Conservation (phyloP, 2,888 invertebrate species). For the Adelphocoris suturalis region DNA sequence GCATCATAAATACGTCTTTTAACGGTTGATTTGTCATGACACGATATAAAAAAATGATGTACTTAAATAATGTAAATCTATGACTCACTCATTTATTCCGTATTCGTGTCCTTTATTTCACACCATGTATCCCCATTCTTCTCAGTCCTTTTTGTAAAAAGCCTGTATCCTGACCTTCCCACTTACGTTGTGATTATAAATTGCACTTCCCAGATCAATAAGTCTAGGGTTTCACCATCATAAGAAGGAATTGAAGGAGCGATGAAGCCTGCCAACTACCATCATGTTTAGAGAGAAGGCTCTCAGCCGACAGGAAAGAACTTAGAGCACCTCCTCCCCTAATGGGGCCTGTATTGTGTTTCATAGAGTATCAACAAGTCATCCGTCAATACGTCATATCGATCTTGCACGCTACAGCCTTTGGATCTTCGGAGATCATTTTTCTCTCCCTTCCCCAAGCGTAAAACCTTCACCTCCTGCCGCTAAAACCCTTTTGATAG, state of each 20-base stretch:
- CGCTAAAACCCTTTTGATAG: constrained; percentile 45
- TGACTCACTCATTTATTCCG: no score
- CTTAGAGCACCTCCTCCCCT: constrained; percentile 59
- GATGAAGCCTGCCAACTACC: constrained; percentile 63
- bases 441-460: constrained; percentile 39
- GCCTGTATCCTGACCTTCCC: not conserved
- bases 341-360: constrained; percentile 69
- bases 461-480: constrained; percentile 35
- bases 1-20: no score
- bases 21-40: no score
- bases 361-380: constrained; percentile 70
- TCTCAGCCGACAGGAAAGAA: constrained; percentile 69
- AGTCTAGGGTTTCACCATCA: constrained; percentile 40
- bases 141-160: not conserved
- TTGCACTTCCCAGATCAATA: constrained; percentile 62
- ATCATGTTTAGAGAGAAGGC: constrained; percentile 64
- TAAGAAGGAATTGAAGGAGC: constrained; percentile 15
- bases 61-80: no score
- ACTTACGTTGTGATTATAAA: constrained; percentile 29
- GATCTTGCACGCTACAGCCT: constrained; percentile 53
- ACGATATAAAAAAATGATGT: no score
- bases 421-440: constrained; percentile 57
- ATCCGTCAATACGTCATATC: constrained; percentile 70
- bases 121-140: no score
- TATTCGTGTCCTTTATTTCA: no score